A percentile compares a stretch with the other conserved stretches of the same genome.
Evolutionary conservation across 2,888 invertebrate species (phyloP).

Genomic region (Sphaeridia pumilis): DNA sequence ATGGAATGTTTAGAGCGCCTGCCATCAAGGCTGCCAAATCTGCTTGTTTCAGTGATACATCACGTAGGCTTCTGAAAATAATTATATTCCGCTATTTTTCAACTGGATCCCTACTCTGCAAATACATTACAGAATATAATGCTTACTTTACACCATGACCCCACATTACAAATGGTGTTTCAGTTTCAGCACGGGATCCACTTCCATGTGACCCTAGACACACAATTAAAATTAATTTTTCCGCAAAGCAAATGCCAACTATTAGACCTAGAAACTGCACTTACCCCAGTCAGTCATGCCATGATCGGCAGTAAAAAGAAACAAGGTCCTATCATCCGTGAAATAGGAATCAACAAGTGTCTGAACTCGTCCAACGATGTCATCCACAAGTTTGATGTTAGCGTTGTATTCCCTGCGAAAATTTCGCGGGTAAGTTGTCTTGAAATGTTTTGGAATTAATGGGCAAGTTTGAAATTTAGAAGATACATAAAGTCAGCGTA

Average conservation of each 20-base stretch:
- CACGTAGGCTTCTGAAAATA: too few species aligned
- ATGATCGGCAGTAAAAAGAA: slow-evolving; percentile 89
- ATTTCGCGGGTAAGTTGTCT: too few species aligned
- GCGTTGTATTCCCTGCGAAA: slow-evolving; percentile 65
- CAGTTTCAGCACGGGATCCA: slow-evolving; percentile 76
- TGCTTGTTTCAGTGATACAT: slow-evolving; percentile 87
- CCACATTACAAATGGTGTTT: slow-evolving; percentile 88
- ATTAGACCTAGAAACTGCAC: too few species aligned
- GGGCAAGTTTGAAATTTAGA: slow-evolving; percentile 9
- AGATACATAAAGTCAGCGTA: neutral
- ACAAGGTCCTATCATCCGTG: slow-evolving; percentile 63
- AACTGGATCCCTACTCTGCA: too few species aligned
- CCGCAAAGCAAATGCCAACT: too few species aligned
- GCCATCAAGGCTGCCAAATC: slow-evolving; percentile 85
- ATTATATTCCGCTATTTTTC: too few species aligned
- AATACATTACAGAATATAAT: too few species aligned
- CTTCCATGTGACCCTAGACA: slow-evolving; percentile 76
- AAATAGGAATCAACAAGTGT: slow-evolving; percentile 51
- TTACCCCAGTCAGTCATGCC: slow-evolving; percentile 99
- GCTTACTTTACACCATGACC: slow-evolving; percentile 64
- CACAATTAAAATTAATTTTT: neutral
- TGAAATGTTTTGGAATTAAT: slow-evolving; percentile 10
- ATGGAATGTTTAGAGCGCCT: slow-evolving; percentile 62
- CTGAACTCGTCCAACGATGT: slow-evolving; percentile 57
- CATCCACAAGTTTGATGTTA: slow-evolving; percentile 68